Evolutionary conservation across 2,797 vertebrate genomes (phyloP).

Genomic region (Petrocephalus sullivani): DNA sequence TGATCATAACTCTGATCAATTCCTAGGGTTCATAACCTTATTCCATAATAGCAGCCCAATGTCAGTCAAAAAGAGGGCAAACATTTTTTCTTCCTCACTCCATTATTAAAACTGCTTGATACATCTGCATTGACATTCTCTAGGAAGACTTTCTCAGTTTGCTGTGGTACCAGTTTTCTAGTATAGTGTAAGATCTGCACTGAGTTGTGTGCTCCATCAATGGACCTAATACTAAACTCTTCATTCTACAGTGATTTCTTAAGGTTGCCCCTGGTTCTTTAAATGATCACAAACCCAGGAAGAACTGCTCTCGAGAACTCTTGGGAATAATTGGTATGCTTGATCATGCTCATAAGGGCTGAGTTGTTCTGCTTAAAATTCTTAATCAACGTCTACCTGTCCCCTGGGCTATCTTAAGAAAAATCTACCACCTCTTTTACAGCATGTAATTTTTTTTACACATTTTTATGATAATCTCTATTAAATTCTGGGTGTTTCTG

Average conservation of each 20-base stretch:
- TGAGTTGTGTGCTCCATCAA: background rate
- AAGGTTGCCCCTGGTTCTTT: background rate
- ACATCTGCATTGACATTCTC: background rate
- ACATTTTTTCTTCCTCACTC: background rate
- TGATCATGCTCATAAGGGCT: background rate
- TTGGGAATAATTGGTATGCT: background rate
- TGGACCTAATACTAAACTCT: background rate
- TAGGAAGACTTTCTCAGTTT: background rate
- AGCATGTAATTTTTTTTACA: background rate
- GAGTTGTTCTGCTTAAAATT: background rate
- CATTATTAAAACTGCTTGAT: background rate
- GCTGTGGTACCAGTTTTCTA: background rate
- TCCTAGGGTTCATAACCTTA: background rate
- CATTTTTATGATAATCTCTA: slow-evolving; percentile 35
- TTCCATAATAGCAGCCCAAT: background rate
- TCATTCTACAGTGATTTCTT: background rate
- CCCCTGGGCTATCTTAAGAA: background rate
- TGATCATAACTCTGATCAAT: background rate
- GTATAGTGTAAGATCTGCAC: background rate
- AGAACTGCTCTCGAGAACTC: background rate
- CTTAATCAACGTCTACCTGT: background rate
- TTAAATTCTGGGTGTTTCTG: background rate
- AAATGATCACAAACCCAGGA: background rate
- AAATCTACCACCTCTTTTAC: background rate
- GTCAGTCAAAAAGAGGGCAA: background rate